Conservation (phyloP, 2,888 invertebrate species). For the Hydrotaea cyrtoneurina region DNA sequence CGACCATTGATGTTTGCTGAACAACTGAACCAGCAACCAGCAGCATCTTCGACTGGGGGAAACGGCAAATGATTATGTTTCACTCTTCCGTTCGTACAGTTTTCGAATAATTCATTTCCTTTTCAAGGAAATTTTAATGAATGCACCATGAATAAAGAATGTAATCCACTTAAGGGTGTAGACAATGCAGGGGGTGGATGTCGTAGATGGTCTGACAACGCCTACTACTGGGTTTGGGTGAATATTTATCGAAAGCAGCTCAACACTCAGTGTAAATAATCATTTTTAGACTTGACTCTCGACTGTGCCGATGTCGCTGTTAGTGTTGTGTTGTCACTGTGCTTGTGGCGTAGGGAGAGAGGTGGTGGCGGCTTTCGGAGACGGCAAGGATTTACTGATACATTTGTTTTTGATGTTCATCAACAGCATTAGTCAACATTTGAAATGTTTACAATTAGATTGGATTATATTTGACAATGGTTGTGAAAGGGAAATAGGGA, state of each 20-base stretch:
- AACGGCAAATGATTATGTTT: conserved; percentile 45
- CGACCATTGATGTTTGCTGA: neutral
- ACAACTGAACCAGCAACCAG: neutral
- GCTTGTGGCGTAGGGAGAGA: no score
- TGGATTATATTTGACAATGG: no score
- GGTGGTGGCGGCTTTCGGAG: no score
- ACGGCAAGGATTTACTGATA: no score
- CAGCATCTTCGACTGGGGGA: conserved; percentile 31
- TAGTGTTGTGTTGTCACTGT: no score
- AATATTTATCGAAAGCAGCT: neutral
- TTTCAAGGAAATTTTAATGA: conserved; percentile 30
- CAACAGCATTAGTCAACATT: no score
- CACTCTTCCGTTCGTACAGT: neutral
- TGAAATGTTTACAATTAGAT: no score
- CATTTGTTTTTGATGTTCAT: no score
- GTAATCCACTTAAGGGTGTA: neutral
- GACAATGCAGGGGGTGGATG: neutral
- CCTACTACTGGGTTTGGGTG: neutral
- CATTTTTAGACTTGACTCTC: conserved; percentile 36
- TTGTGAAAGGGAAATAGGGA: no score
- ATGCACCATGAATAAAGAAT: conserved; percentile 44
- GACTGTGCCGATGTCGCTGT: neutral
- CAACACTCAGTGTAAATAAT: conserved; percentile 49
- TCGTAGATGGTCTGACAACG: conserved; percentile 3
- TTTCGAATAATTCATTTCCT: neutral